Base-by-base conservation (phyloP, 2,888 invertebrate species). In the Kuschelorhynchus macadamiae region DNA sequence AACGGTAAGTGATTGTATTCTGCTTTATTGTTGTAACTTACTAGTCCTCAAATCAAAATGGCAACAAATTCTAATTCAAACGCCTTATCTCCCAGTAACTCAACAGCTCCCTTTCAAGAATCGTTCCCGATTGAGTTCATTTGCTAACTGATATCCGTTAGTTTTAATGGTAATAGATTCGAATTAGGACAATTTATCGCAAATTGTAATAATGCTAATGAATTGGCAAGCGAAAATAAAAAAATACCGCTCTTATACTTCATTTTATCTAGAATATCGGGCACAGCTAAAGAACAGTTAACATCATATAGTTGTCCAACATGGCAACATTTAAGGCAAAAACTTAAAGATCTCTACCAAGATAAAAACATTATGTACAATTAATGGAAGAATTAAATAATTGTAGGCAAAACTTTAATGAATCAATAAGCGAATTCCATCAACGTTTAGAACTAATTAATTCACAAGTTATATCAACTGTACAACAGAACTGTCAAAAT, bases 311-410 rank as follows among this genome's bases (percentile, higher is more conserved):
- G n/a, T 47, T 21, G 12, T n/a, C 25, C 11, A 25, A 30, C 21
- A n/a, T 47, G 47, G 25, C 7, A 47, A 21, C 5, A 47, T 1
- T 47, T 47, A n/a, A 47, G 30, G 30, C 8, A 12, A 25, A 47
- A 21, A 47, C 20, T 47, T 25, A 25, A 25, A 47, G 4, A 47
- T 1, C 11, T 47, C 1, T 47, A 47, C 20, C 25, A 25, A 25
- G 9, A 47, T 25, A 47, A 47, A n/a, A 47, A 47, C 25, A 47
- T 25, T 47, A 47, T 25, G 47, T 25, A 2, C 12, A 47, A n/a
- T 14, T 47, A 25, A 47, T 47, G 47, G 47, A 47, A 30, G 25
- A 47, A n/a, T n/a, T 47, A 21, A 47, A 47, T n/a, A n/a, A n/a
- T n/a, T n/a, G n/a, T n/a, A n/a, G n/a, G n/a, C 47, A 47, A 25